phyloP scores from a whole-genome alignment of 2,797 vertebrate genomes.

The Artibeus lituratus region DNA sequence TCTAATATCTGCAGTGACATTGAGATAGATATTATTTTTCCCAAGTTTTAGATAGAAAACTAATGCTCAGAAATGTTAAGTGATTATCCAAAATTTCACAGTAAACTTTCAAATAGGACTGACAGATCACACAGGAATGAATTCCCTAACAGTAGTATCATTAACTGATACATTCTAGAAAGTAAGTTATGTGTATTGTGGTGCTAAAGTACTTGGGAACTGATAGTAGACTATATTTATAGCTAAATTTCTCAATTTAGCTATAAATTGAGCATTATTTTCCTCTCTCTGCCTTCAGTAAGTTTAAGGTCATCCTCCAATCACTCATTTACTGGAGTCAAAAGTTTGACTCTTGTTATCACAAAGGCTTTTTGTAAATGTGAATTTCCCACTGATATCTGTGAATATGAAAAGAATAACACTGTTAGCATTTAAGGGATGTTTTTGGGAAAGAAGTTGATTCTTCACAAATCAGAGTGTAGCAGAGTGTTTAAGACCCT shows the following conservation, averaged over 20 bases:
- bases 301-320: conserved; percentile 10
- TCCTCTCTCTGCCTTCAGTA: neutral
- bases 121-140: neutral
- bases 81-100: neutral
- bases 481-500: neutral
- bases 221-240: neutral
- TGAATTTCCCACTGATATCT: conserved; percentile 55
- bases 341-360: conserved; percentile 26
- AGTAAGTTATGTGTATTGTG: neutral
- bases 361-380: conserved; percentile 52
- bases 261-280: too few relatives aligned
- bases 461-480: neutral
- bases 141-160: neutral
- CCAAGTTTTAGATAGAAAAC: conserved; percentile 9
- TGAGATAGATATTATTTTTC: neutral
- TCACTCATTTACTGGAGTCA: neutral
- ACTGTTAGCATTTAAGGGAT: conserved; percentile 34
- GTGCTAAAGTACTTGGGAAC: neutral
- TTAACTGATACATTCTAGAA: neutral
- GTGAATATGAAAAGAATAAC: neutral
- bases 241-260: neutral
- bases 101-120: neutral
- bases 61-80: neutral
- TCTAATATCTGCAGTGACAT: neutral
- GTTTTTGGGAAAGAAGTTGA: neutral